Evolutionary conservation across 2,797 vertebrate species (phyloP).

Genomic region (Nannoperca obscura): DNA sequence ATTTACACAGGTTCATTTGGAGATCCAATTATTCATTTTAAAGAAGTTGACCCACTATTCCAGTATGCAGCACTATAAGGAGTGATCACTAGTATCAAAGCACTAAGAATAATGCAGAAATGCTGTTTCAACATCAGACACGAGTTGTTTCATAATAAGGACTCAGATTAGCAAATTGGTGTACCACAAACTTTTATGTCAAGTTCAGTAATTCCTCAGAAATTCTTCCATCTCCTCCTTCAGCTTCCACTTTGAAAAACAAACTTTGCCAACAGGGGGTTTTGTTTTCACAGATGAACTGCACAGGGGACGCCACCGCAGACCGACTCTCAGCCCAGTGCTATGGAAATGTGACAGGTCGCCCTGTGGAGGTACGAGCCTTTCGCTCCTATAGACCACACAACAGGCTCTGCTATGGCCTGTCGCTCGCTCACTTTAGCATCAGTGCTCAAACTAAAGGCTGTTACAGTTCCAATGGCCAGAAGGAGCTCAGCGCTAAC

Average conservation of each 20-base stretch:
- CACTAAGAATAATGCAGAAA: not conserved
- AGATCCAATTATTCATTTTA: not conserved
- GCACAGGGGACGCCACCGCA: slow-evolving; percentile 78
- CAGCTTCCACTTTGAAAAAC: slow-evolving; percentile 69
- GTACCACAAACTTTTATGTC: slow-evolving; percentile 14
- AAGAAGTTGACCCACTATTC: not conserved
- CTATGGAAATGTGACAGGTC: slow-evolving; percentile 74
- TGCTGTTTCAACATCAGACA: not conserved
- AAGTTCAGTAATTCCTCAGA: slow-evolving; percentile 59
- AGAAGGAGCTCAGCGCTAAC: slow-evolving; percentile 60
- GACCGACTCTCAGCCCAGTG: slow-evolving; percentile 83
- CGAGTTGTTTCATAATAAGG: slow-evolving; percentile 15
- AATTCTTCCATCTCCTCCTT: slow-evolving; percentile 63
- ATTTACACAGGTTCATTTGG: not conserved
- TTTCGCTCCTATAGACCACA: slow-evolving; percentile 65
- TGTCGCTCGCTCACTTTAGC: slow-evolving; percentile 39
- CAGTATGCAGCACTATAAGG: too few species aligned
- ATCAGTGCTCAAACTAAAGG: slow-evolving; percentile 48
- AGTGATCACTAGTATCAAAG: slow-evolving; percentile 3
- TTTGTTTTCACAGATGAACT: slow-evolving; percentile 89
- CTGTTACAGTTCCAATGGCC: slow-evolving; percentile 49
- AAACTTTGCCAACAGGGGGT: slow-evolving; percentile 67
- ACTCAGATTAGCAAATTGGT: slow-evolving; percentile 15
- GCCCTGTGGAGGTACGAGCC: slow-evolving; percentile 82
- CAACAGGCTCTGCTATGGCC: slow-evolving; percentile 49